Conservation (phyloP, 2,888 invertebrate species). For the Dusona sp. region DNA sequence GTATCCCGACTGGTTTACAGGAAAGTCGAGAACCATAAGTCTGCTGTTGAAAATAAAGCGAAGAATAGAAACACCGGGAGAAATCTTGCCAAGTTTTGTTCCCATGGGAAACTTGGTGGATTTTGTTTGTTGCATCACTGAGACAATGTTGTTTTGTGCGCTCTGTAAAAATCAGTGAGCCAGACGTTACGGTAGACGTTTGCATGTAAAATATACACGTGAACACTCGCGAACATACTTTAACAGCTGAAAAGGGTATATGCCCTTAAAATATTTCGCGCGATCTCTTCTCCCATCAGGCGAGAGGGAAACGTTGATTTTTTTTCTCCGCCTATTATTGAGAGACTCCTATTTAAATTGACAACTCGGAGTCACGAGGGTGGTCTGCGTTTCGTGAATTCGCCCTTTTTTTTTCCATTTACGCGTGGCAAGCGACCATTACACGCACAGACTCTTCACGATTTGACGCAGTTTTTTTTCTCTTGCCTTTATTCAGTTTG, state of each 20-base stretch:
- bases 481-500: constrained; percentile 29
- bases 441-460: constrained; percentile 23
- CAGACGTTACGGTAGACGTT: neutral
- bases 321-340: constrained; percentile 37
- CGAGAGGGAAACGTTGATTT: constrained; percentile 13
- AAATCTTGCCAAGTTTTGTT: neutral
- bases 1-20: neutral
- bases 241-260: neutral
- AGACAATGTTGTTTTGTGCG: neutral
- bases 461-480: constrained; percentile 26
- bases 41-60: neutral
- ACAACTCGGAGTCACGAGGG: constrained; percentile 13
- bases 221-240: neutral
- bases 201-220: neutral
- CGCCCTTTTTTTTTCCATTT: constrained; percentile 33
- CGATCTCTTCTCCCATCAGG: neutral
- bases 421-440: constrained; percentile 32
- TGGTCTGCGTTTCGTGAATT: neutral
- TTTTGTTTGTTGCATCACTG: neutral
- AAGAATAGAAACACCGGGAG: neutral
- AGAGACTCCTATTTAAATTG: constrained; percentile 48
- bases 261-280: constrained; percentile 39
- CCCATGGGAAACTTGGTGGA: neutral
- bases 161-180: neutral
- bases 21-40: neutral